Percentiles rank a stretch among this genome's conserved stretches.
phyloP scores from a whole-genome alignment of 35 echinoderm and acorn worm genomes.

The Apostichopus californicus region DNA sequence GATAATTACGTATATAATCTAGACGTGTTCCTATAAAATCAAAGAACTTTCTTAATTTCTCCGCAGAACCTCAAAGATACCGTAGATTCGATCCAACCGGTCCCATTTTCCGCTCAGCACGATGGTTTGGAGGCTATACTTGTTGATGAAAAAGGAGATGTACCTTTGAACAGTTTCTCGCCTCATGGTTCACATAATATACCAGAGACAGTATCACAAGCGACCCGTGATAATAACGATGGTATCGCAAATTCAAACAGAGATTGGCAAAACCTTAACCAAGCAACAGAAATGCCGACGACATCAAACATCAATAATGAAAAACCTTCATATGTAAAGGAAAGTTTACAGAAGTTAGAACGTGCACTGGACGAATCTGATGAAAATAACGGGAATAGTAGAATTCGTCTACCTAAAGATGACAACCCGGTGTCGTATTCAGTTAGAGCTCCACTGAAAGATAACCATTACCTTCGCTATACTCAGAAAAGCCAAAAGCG shows the following conservation, averaged over 20 bases:
- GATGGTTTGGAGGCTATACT: neutral
- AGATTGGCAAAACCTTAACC: no score
- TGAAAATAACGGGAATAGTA: neutral
- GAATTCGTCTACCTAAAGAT: neutral
- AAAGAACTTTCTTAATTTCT: no score
- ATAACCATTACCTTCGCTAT: neutral
- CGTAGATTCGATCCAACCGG: no score
- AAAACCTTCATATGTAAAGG: neutral
- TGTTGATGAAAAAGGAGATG: neutral
- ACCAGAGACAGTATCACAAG: neutral
- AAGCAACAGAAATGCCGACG: neutral
- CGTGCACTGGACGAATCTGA: neutral
- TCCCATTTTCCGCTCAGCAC: neutral
- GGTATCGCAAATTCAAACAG: no score
- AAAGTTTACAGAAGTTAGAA: neutral
- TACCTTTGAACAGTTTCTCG: neutral
- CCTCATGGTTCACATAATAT: neutral
- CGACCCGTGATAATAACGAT: no score
- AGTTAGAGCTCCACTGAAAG: neutral
- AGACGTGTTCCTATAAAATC: no score
- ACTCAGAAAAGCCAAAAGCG: neutral
- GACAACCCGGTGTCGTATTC: neutral
- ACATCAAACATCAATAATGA: neutral
- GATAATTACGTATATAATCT: no score
- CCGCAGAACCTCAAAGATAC: no score